A percentile compares a stretch with the other conserved stretches of the same genome.
Conservation (phyloP, 2,888 invertebrate genomes). For the Mamestra brassicae region DNA sequence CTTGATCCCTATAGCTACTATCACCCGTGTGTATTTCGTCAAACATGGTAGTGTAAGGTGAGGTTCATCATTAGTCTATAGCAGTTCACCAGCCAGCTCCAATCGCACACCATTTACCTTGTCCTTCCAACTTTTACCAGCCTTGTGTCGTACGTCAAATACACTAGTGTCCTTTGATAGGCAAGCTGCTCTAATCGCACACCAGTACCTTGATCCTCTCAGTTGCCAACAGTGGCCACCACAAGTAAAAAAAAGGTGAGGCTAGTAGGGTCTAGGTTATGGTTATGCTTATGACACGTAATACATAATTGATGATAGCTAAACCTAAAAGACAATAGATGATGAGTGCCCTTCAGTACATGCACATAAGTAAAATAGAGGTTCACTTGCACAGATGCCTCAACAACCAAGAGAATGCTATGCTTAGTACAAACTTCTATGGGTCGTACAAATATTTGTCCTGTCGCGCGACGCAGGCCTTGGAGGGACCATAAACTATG, state of each 20-base stretch:
- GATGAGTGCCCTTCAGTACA: not conserved
- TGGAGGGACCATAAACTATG: conserved; percentile 1
- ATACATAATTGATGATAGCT: not conserved
- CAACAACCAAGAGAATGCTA: not conserved
- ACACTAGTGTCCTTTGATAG: too few relatives aligned
- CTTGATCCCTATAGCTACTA: not conserved
- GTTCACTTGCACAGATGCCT: not conserved
- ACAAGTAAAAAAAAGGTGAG: not conserved
- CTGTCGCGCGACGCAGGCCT: not conserved
- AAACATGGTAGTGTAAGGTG: not conserved
- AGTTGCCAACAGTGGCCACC: not conserved
- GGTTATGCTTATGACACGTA: not conserved
- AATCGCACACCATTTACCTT: not conserved
- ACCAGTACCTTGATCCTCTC: not conserved
- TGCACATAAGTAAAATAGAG: not conserved
- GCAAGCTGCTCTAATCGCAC: too few relatives aligned
- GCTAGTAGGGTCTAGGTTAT: not conserved
- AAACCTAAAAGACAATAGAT: not conserved
- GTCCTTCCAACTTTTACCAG: not conserved
- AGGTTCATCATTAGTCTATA: not conserved
- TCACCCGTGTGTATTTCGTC: not conserved
- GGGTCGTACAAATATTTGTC: conserved; percentile 22
- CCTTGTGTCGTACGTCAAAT: too few relatives aligned
- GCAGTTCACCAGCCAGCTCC: not conserved
- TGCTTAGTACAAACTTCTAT: not conserved